Evolutionary conservation across 2,888 invertebrate species (phyloP).

Genomic region (Callyntrura sp.): DNA sequence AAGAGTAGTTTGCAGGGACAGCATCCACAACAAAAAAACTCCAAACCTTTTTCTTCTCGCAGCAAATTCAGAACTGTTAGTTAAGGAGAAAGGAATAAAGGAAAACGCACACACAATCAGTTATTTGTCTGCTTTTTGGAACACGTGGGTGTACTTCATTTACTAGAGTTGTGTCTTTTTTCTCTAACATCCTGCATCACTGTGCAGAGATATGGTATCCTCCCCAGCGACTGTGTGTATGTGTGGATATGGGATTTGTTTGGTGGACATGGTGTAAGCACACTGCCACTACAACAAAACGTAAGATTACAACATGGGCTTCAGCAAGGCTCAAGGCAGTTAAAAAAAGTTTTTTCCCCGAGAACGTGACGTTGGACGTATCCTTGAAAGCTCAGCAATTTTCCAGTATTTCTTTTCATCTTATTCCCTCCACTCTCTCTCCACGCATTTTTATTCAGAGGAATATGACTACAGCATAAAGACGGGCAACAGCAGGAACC

Average conservation of each 20-base stretch:
- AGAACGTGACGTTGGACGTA: conserved; percentile 55
- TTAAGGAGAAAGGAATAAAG: conserved; percentile 54
- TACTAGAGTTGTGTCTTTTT: conserved; percentile 63
- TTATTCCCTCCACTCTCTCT: conserved; percentile 14
- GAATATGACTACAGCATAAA: conserved; percentile 49
- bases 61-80: conserved; percentile 59
- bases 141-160: conserved; percentile 53
- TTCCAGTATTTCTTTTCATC: too few relatives aligned
- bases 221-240: conserved; percentile 48
- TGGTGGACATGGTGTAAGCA: neutral
- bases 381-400: conserved; percentile 70
- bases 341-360: conserved; percentile 66
- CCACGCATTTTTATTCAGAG: conserved; percentile 13
- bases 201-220: too few relatives aligned
- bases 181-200: too few relatives aligned
- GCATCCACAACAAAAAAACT: neutral
- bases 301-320: conserved; percentile 1
- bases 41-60: conserved; percentile 11
- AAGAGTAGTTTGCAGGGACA: neutral
- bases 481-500: neutral
- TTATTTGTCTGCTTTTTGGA: conserved; percentile 9
- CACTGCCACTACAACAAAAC: neutral
- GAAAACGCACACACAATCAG: conserved; percentile 11
- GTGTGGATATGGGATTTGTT: conserved; percentile 23
- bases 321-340: conserved; percentile 46